These are phyloP conservation scores for Opisthocomus hoazin DNA, from an alignment of 2,113 vertebrate species.

Conservation along the genomic window DNA sequence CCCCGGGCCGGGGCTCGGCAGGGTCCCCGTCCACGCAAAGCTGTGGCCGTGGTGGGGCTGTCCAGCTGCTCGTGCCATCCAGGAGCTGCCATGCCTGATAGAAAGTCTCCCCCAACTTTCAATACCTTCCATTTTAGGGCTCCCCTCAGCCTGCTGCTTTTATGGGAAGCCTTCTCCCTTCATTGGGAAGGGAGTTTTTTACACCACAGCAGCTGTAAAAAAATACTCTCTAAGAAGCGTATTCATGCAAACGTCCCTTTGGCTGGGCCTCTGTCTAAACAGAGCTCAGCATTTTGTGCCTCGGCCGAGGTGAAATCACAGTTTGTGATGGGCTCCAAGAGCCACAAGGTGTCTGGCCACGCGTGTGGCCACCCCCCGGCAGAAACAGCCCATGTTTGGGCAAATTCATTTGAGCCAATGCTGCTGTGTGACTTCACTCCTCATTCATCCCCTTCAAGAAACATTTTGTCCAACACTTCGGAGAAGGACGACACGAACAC, in stretches of 20 bases:
- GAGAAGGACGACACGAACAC: neutral
- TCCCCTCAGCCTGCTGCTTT: neutral
- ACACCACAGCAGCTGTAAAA: neutral
- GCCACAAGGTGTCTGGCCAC: neutral
- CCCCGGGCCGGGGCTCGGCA: fast-evolving
- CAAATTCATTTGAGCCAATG: neutral
- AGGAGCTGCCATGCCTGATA: neutral
- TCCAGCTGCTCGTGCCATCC: neutral
- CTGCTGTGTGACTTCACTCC: constrained; percentile 46
- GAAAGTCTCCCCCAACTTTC: neutral
- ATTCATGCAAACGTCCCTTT: neutral
- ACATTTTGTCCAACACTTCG: neutral
- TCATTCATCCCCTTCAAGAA: neutral
- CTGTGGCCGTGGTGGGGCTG: fast-evolving
- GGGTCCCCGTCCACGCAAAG: fast-evolving
- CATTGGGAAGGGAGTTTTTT: neutral
- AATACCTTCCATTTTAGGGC: neutral
- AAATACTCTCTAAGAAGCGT: neutral
- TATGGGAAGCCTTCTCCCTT: neutral
- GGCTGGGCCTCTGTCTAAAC: constrained; percentile 38
- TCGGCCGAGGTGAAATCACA: constrained; percentile 18
- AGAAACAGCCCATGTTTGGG: constrained; percentile 50
- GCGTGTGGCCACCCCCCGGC: neutral
- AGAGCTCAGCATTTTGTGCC: neutral
- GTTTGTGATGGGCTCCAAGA: constrained; percentile 6